Conservation (phyloP, 1,140 invertebrate genomes). For the Patella vulgata region DNA sequence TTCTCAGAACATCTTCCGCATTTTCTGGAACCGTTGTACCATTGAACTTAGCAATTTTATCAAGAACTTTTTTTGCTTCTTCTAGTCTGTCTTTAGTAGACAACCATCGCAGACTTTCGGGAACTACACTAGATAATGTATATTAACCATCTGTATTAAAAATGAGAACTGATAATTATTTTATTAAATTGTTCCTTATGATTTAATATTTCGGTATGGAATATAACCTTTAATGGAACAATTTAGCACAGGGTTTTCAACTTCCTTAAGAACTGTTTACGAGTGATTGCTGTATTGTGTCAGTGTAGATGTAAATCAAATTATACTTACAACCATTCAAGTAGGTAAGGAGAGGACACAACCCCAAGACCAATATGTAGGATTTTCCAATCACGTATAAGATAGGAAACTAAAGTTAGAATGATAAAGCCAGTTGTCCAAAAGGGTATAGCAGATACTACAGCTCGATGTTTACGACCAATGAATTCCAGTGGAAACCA, state of each 20-base stretch:
- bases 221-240: no score
- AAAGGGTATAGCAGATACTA: slow-evolving; percentile 30
- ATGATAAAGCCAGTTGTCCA: slow-evolving; percentile 12
- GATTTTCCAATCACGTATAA: slow-evolving; percentile 39
- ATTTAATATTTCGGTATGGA: no score
- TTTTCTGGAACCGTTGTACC: slow-evolving; percentile 34
- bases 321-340: slow-evolving; percentile 16
- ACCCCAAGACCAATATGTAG: slow-evolving; percentile 79
- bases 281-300: no score
- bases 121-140: slow-evolving; percentile 48
- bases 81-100: slow-evolving; percentile 38
- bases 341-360: slow-evolving; percentile 74
- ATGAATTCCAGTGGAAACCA: slow-evolving; percentile 37
- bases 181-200: no score
- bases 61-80: slow-evolving; percentile 49
- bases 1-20: background rate
- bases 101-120: slow-evolving; percentile 59
- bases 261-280: background rate
- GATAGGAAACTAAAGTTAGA: slow-evolving; percentile 5
- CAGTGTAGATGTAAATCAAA: background rate
- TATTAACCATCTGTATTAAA: no score
- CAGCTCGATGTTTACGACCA: slow-evolving; percentile 27
- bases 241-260: no score
- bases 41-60: slow-evolving; percentile 48
- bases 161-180: no score